Evolutionary conservation across 2,888 invertebrate genomes (phyloP).

Genomic region (Sarcophaga caerulescens): DNA sequence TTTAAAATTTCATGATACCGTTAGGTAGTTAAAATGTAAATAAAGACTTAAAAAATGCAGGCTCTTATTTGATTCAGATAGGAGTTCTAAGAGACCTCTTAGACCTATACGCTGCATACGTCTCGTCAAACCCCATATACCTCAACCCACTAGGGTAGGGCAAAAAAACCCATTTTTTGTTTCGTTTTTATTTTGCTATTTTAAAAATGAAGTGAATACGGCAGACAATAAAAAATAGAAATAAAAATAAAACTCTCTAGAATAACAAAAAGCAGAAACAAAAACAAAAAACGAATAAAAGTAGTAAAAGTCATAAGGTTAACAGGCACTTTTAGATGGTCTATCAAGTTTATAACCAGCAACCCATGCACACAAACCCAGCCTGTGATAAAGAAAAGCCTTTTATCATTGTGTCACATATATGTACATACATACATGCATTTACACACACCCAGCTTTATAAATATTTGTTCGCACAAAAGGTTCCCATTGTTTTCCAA

Average conservation of each 20-base stretch:
- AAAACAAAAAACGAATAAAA: background rate
- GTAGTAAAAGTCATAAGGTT: slow-evolving; percentile 55
- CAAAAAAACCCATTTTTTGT: slow-evolving; percentile 1
- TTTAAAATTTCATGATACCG: too few species aligned
- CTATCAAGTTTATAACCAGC: slow-evolving; percentile 29
- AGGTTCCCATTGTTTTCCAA: background rate
- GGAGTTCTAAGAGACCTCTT: too few species aligned
- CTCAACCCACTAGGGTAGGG: too few species aligned
- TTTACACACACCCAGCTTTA: background rate
- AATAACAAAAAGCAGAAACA: background rate
- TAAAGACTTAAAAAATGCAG: too few species aligned
- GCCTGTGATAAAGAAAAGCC: too few species aligned
- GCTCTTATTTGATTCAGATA: too few species aligned
- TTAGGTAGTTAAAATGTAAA: too few species aligned
- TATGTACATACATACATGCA: too few species aligned
- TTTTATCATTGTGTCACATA: too few species aligned
- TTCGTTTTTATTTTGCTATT: background rate
- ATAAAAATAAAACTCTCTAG: slow-evolving; percentile 25
- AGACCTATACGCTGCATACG: too few species aligned
- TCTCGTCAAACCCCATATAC: too few species aligned
- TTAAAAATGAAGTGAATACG: slow-evolving; percentile 14
- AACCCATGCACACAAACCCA: background rate
- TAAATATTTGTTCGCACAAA: slow-evolving; percentile 16
- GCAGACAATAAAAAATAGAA: slow-evolving; percentile 21
- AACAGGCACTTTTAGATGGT: slow-evolving; percentile 49